phyloP scores from a whole-genome alignment of 2,113 vertebrate species.

The Mastomys coucha region DNA sequence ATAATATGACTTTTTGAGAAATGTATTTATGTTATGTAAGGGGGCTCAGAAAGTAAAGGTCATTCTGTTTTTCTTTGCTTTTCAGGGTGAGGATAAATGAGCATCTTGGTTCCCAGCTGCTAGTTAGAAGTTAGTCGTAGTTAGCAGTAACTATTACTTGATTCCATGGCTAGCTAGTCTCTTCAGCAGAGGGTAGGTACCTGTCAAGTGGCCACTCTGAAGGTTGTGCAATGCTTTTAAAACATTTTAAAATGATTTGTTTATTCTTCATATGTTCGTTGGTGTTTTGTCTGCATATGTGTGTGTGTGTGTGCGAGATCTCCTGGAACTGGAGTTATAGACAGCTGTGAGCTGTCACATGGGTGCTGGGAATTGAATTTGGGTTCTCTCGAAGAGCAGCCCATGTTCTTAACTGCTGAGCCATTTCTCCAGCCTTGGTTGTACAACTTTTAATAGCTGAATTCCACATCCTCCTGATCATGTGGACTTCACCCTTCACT shows the following conservation, averaged over 20 bases:
- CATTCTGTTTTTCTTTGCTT: conserved; percentile 1
- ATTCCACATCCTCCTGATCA: not conserved
- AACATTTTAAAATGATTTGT: not conserved
- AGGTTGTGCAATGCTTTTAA: not conserved
- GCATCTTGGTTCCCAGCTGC: not conserved
- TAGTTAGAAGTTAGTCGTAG: not conserved
- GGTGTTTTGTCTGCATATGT: not conserved
- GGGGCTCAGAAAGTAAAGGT: not conserved
- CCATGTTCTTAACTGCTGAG: not conserved
- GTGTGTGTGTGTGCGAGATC: not conserved
- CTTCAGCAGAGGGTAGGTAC: not conserved
- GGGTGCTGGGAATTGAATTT: not conserved
- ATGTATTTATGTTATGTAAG: not conserved
- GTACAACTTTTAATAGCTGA: not conserved
- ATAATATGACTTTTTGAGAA: not conserved
- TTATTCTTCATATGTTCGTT: not conserved
- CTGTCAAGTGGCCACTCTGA: not conserved
- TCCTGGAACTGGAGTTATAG: not conserved
- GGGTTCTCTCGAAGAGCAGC: not conserved
- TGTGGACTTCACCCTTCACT: not conserved
- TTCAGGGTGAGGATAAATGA: not conserved
- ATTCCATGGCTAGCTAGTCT: not conserved
- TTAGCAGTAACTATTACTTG: not conserved
- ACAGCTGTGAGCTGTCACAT: not conserved
- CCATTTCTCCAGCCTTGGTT: not conserved